Evolutionary conservation across 2,113 vertebrate genomes (phyloP).

Genomic region (Galemys pyrenaicus): DNA sequence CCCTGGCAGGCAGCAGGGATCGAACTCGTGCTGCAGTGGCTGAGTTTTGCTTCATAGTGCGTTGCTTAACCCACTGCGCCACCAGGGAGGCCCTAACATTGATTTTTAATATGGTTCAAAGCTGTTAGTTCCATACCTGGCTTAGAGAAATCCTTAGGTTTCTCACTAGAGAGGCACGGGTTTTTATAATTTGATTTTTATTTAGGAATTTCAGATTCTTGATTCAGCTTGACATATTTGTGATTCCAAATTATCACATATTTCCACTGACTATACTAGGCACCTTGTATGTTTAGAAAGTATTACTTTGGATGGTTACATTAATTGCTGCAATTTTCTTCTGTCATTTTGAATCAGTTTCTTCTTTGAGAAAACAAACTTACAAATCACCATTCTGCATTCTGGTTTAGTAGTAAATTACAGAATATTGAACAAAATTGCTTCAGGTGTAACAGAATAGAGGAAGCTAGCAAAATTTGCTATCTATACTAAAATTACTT

Average conservation of each 20-base stretch:
- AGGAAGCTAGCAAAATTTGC: constrained; percentile 29
- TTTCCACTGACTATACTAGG: background rate
- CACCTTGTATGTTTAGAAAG: background rate
- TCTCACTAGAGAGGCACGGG: background rate
- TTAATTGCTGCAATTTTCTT: constrained; percentile 51
- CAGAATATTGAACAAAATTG: constrained; percentile 9
- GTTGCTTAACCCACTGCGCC: too few relatives aligned
- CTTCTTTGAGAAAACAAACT: constrained; percentile 42
- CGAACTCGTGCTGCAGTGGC: too few relatives aligned
- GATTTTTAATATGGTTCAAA: background rate
- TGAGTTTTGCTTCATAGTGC: too few relatives aligned
- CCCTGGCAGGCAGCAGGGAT: too few relatives aligned
- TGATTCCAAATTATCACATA: constrained; percentile 31
- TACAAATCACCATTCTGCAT: constrained; percentile 37
- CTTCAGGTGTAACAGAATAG: constrained; percentile 15
- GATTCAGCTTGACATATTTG: constrained; percentile 26
- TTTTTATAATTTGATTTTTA: constrained; percentile 41
- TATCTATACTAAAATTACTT: background rate
- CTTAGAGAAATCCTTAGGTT: background rate
- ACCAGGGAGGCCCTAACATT: too few relatives aligned
- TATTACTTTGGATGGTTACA: constrained; percentile 44
- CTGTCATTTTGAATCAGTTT: constrained; percentile 46
- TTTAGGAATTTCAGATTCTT: constrained; percentile 16
- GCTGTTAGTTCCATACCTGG: background rate
- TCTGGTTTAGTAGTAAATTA: constrained; percentile 21